Percentiles rank a stretch among this genome's conserved stretches.
Evolutionary conservation across 2,797 vertebrate species (phyloP).

Genomic region (Sibirionetta formosa): DNA sequence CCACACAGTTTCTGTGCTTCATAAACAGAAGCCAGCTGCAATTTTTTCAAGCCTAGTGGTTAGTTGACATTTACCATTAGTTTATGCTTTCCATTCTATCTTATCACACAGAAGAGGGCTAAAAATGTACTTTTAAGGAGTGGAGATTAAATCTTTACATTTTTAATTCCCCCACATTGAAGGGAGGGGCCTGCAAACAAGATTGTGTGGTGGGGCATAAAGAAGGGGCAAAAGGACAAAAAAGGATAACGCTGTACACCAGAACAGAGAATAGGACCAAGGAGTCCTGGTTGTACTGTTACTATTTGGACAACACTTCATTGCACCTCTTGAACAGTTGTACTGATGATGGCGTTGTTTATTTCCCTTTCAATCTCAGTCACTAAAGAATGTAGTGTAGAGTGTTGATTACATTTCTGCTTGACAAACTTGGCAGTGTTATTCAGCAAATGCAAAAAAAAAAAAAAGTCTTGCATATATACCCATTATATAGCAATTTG

Average conservation of each 20-base stretch:
- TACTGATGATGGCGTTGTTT: not conserved
- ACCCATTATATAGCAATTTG: not conserved
- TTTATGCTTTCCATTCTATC: slow-evolving; percentile 19
- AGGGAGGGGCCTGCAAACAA: not conserved
- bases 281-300: not conserved
- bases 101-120: not conserved
- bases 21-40: slow-evolving; percentile 53
- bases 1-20: slow-evolving; percentile 44
- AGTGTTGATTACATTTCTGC: not conserved
- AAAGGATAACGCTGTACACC: not conserved
- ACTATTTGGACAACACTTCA: not conserved
- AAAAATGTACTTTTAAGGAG: not conserved
- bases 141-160: not conserved
- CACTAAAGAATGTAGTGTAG: not conserved
- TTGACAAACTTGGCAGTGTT: not conserved
- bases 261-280: not conserved
- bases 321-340: not conserved
- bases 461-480: not conserved
- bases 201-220: not conserved
- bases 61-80: slow-evolving; percentile 59
- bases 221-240: not conserved
- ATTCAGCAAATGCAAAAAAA: not conserved
- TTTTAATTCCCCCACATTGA: not conserved
- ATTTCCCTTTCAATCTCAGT: not conserved
- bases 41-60: slow-evolving; percentile 41